Percentiles rank a stretch among this genome's conserved stretches.
Conservation (phyloP, 2,888 invertebrate species). For the Steinernema carpocapsae region DNA sequence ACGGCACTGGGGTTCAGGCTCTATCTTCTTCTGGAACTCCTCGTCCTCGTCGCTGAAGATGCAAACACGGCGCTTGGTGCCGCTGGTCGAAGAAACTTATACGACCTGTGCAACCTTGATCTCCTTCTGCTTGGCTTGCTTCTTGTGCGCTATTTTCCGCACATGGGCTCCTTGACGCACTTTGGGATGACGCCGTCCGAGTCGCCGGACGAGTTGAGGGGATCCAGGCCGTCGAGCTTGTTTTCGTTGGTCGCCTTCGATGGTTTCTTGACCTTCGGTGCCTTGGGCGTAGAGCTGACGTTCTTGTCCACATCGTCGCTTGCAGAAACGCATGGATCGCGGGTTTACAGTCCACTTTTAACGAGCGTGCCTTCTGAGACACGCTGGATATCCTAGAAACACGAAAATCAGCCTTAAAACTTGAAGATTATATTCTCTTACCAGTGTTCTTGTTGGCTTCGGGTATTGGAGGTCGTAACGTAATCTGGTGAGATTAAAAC, state of each 20-base stretch:
- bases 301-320: not conserved
- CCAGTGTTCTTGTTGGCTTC: not conserved
- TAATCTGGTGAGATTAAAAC: too few species aligned
- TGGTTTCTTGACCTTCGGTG: not conserved
- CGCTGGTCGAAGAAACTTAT: not conserved
- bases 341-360: too few species aligned
- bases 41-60: too few species aligned
- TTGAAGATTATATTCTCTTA: not conserved
- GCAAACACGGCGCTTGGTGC: too few species aligned
- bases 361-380: not conserved
- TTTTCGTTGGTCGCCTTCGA: not conserved
- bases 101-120: not conserved
- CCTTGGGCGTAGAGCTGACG: not conserved
- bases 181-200: too few species aligned
- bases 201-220: not conserved
- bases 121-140: not conserved
- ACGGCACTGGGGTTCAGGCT: too few species aligned
- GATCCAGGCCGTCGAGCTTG: not conserved
- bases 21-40: too few species aligned
- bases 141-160: not conserved
- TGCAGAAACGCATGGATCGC: too few species aligned
- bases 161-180: conserved; percentile 14
- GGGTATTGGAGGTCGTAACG: too few species aligned
- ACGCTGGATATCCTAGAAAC: not conserved
- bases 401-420: too few species aligned